These are phyloP conservation scores for Limanda limanda DNA, from an alignment of 2,113 vertebrate genomes.

Conservation along the genomic window DNA sequence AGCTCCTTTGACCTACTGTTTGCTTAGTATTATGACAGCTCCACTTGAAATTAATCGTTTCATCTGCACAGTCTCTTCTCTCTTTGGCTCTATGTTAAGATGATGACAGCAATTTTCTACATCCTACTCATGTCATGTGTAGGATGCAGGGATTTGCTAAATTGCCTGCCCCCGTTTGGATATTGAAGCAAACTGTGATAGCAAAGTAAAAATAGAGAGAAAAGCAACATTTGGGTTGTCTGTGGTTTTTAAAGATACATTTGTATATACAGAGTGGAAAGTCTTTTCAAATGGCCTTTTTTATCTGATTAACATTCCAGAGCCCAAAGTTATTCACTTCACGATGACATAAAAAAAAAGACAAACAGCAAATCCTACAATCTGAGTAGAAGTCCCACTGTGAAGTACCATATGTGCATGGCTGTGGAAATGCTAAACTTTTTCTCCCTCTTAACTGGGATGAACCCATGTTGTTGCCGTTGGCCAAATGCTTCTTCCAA, in stretches of 20 bases:
- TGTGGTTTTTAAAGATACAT: neutral
- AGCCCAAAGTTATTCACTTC: neutral
- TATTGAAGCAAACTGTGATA: neutral
- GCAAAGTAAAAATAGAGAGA: neutral
- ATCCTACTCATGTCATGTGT: neutral
- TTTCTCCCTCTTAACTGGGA: neutral
- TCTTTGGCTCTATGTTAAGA: conserved; percentile 1
- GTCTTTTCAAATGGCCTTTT: neutral
- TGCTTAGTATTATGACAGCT: conserved; percentile 5
- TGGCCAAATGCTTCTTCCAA: neutral
- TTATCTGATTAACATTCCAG: neutral
- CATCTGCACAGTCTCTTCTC: neutral
- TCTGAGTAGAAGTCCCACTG: neutral
- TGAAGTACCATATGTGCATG: neutral
- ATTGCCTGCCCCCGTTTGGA: neutral
- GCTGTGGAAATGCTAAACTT: neutral
- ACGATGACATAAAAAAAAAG: neutral
- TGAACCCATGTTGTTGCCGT: neutral
- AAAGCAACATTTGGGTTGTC: neutral
- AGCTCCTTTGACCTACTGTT: conserved; percentile 8
- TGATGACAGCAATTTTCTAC: conserved; percentile 13
- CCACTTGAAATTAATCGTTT: conserved; percentile 7
- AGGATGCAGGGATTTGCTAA: neutral
- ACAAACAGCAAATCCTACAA: neutral
- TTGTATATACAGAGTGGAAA: neutral